Evolutionary conservation across 2,888 invertebrate genomes (phyloP), one percentile per base, ranked within the genome.

Genomic region (Boloria selene): DNA sequence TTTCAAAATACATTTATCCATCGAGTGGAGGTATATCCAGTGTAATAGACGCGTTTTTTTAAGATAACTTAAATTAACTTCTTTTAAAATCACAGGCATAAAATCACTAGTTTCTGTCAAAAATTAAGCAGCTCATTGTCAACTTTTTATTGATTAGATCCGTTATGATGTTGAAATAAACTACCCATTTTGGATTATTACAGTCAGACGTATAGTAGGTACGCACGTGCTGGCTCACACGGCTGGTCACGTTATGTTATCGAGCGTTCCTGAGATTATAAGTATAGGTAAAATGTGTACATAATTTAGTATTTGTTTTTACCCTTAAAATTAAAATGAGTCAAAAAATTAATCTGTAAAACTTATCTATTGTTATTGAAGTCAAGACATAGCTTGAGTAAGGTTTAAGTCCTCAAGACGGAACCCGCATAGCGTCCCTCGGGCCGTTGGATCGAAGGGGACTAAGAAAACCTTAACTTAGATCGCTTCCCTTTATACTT

Each of bases 141-240:
- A 10, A 31, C 0, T 38, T 38, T 38, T 38, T 68, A 56, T 62
- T 50, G 68, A 65, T 64, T 64, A 55, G 10, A 26, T 31, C 38
- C 54, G 7, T 44, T 17, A 13, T 16, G 4, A 44, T 50, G 31
- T 65, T 53, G 55, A 42, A 70, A 75, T 70, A 78, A 79, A 79
- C 79, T 77, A 77, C 73, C 72, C 72, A 68, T 75, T 76, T 78
- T 64, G 70, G 55, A 67, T 72, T 69, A 74, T 77, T 72, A 79
- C 72, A 72, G 61, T 10, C 52, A 73, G 74, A 71, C 65, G 62
- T 62, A 18, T 44, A 56, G 63, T 2, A n/a, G n/a, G n/a, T 22
- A 38, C 31, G 44, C 72, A 72, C 50, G n/a, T 72, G 72, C 47
- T 55, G 18, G 26, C 58, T 72, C 70, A 18, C 72, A 72, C 68